Conservation (phyloP, 2,888 invertebrate genomes). For the Sesia apiformis region DNA sequence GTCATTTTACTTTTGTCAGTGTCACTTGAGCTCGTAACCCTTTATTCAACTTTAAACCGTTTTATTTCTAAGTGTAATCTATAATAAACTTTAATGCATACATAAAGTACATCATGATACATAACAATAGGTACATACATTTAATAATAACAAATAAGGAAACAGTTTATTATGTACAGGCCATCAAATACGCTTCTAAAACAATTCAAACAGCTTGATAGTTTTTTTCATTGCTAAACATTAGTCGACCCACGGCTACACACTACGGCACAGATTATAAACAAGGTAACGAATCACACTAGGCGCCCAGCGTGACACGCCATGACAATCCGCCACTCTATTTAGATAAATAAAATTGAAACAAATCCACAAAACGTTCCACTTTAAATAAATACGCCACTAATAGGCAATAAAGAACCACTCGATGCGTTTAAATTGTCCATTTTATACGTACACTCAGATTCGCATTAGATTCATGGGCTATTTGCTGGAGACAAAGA, state of each 20-base stretch:
- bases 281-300: slow-evolving; percentile 27
- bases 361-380: slow-evolving; percentile 30
- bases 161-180: too few species aligned
- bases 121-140: too few species aligned
- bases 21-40: too few species aligned
- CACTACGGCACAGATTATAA: slow-evolving; percentile 21
- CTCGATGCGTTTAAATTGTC: slow-evolving; percentile 22
- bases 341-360: slow-evolving; percentile 26
- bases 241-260: slow-evolving; percentile 31
- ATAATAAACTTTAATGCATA: too few species aligned
- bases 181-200: too few species aligned
- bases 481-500: slow-evolving; percentile 22
- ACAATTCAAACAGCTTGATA: too few species aligned
- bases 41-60: too few species aligned
- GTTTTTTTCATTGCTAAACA: slow-evolving; percentile 6
- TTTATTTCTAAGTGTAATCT: too few species aligned
- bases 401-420: slow-evolving; percentile 36
- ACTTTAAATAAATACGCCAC: slow-evolving; percentile 43
- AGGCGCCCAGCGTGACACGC: slow-evolving; percentile 32
- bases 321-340: slow-evolving; percentile 21
- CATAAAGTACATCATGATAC: too few species aligned
- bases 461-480: slow-evolving; percentile 36
- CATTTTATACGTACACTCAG: slow-evolving; percentile 24
- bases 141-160: too few species aligned
- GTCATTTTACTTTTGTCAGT: slow-evolving; percentile 2